Evolutionary conservation across 1,140 invertebrate genomes (phyloP), one percentile per base, ranked within the genome.

Genomic region (Pachypsylla venusta): DNA sequence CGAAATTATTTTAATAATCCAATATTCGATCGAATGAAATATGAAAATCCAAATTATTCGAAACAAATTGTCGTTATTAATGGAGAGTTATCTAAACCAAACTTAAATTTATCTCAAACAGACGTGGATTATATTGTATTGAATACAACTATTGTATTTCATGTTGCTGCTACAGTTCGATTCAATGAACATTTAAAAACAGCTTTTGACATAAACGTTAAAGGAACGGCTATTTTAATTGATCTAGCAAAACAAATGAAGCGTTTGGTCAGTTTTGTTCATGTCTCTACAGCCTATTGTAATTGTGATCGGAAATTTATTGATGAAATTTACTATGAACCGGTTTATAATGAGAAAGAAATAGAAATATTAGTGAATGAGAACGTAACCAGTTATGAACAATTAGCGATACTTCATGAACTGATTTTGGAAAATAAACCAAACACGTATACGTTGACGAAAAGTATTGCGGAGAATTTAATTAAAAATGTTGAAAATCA

Each of bases 81-180:
- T 19, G 82, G 81, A 1, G 79, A 81, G 40, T 77, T 78, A 54
- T 69, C 69, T n/a, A 58, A 67, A 16, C 71, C 71, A 16, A 69
- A 67, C 13, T 67, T 81, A 12, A 79, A 77, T 0, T 54, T 69
- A 2, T 62, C 59, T 40, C 61, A 64, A 20, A 59, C 58, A 14
- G 68, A 68, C 42, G n/a, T 55, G 16, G 53, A 42, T 57, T 4
- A 26, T 48, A 25, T 65, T 0, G 25, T 40, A 19, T 24, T 61
- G 13, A 25, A 63, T 24, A 57, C 64, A 14, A 48, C 61, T 35
- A 61, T 67, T n/a, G 58, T 85, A 4, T 87, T 95, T 69, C 91
- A 96, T 68, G 85, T 82, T 20, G 92, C 89, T 0, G 89, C 89
- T 1, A 91, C 89, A 0, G 78, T 93, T 0, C 82, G 85, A 40